Base-by-base conservation (phyloP, 2,888 invertebrate species). In the Lasius platythorax region DNA sequence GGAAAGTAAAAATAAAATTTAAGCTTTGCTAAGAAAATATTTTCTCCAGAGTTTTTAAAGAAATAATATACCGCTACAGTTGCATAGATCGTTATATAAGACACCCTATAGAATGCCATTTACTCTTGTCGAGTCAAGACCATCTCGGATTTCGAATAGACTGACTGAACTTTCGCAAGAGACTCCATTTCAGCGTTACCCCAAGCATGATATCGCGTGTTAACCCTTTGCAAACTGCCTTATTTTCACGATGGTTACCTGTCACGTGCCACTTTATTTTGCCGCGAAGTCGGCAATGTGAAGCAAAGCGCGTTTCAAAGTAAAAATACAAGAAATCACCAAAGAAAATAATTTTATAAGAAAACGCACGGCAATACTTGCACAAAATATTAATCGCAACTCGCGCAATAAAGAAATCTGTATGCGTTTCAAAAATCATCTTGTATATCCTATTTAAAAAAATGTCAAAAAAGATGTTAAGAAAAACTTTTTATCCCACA, bases 201-300 rank as follows among this genome's bases (percentile, higher is more conserved):
- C 88, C 83, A 89, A 88, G 85, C 87, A 86, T 72, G 79, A 82
- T 61, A 83, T 83, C 79, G 83, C 81, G 79, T 88, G 86, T 87
- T 81, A 87, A 73, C 46, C 81, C 79, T 75, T 73, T 43, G 84
- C 76, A 58, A 82, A 63, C 56, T 72, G 43, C 68, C 76, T 76
- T 72, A 82, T 72, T 81, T 85, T 84, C 75, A 84, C 84, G 70
- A 87, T 86, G 84, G 76, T 87, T 84, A 89, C 30, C 78, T 53
- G 68, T 68, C 73, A 58, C 30, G 72, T 79, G 78, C 72, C 73
- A 61, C 28, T 79, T 74, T 79, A 73, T 79, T 40, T 79, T 11
- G 11, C 70, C 56, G 68, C 56, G 15, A 78, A 68, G 70, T 68
- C 68, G 56, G 78, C 70, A 43, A 43, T 30, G 56, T 18, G 53